Percentiles rank a stretch among this genome's conserved stretches.
Conservation (phyloP, 2,797 vertebrate species). For the Poliocrania exsul region DNA sequence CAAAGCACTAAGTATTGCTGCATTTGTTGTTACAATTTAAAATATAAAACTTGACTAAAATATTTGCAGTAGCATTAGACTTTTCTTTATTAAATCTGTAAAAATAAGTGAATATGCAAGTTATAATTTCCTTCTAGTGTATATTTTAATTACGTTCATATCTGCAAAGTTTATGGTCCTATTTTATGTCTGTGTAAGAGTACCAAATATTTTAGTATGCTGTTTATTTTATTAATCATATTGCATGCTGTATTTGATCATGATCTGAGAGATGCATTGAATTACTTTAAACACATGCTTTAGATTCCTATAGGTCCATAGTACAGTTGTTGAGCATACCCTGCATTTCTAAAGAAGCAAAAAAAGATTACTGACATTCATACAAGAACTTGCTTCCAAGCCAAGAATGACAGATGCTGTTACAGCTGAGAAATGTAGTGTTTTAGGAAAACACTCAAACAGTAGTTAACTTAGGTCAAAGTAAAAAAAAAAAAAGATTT, state of each 20-base stretch:
- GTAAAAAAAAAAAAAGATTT: conserved; percentile 3
- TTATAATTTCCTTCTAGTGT: conserved; percentile 21
- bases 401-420: conserved; percentile 93
- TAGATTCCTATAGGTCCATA: conserved; percentile 86
- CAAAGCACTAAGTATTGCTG: background rate
- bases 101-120: background rate
- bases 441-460: conserved; percentile 78
- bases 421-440: conserved; percentile 83
- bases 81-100: background rate
- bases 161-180: background rate
- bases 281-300: conserved; percentile 86
- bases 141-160: conserved; percentile 48
- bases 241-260: conserved; percentile 82
- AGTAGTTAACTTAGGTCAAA: conserved; percentile 67
- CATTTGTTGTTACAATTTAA: background rate
- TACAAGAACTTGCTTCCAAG: conserved; percentile 79
- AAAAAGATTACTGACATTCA: conserved; percentile 86
- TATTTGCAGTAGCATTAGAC: background rate
- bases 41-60: background rate
- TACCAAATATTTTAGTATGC: conserved; percentile 15
- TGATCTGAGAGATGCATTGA: conserved; percentile 81
- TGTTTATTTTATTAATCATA: conserved; percentile 70
- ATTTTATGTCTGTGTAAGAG: conserved; percentile 40
- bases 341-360: conserved; percentile 83
- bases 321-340: conserved; percentile 92